A percentile compares a stretch with the other conserved stretches of the same genome.
Conservation (phyloP, 2,797 vertebrate genomes). For the Artibeus jamaicensis region DNA sequence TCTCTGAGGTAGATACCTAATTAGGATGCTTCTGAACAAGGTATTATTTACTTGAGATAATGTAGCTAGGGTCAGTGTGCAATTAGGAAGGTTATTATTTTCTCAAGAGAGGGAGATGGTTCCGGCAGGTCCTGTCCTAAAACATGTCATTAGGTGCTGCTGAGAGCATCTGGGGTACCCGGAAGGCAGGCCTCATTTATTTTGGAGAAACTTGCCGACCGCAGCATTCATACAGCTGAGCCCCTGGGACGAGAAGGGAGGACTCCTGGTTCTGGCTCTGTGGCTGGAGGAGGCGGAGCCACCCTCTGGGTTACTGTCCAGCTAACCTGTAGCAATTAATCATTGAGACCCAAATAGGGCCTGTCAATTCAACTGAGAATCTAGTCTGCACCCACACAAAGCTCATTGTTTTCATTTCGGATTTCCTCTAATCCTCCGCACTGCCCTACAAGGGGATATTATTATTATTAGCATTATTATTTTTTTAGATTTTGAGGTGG, state of each 20-base stretch:
- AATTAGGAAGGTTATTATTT: conserved; percentile 69
- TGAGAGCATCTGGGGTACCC: conserved; percentile 41
- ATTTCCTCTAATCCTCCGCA: neutral
- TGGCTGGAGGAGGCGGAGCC: neutral
- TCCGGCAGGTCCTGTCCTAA: conserved; percentile 54
- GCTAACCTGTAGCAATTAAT: neutral
- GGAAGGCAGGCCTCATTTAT: conserved; percentile 28
- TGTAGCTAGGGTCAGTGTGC: conserved; percentile 56
- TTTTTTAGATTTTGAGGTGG: neutral
- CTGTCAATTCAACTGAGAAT: neutral
- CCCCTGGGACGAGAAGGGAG: neutral
- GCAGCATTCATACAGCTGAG: neutral
- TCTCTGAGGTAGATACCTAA: conserved; percentile 74
- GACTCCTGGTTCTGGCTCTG: neutral
- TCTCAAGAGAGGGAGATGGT: conserved; percentile 49
- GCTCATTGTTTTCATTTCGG: neutral
- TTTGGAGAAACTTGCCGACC: conserved; percentile 48
- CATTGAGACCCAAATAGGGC: neutral
- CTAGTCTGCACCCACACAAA: neutral
- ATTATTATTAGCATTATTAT: neutral
- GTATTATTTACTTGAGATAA: conserved; percentile 73
- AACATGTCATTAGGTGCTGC: conserved; percentile 68
- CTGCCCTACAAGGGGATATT: neutral
- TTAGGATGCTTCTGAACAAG: conserved; percentile 69
- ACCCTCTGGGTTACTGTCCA: neutral